Evolutionary conservation across 1,140 invertebrate genomes (phyloP).

Genomic region (Nymphalis io): DNA sequence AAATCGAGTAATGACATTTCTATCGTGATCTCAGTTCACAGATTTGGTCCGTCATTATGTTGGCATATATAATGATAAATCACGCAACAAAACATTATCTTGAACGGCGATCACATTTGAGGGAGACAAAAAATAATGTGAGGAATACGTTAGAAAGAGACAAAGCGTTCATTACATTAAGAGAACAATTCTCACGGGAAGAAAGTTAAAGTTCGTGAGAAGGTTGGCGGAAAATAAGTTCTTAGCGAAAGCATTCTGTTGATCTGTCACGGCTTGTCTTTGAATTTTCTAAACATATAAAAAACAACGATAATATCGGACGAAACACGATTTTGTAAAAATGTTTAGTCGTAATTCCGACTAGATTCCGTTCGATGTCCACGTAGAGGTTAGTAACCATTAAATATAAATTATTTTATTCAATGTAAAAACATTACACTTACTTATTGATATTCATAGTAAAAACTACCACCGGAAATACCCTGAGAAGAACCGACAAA

Average conservation of each 20-base stretch:
- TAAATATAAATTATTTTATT: too few species aligned
- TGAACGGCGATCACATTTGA: slow-evolving; percentile 21
- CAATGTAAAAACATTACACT: too few species aligned
- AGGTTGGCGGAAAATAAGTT: slow-evolving; percentile 46
- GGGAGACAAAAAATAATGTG: neutral
- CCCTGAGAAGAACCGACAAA: too few species aligned
- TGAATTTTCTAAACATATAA: neutral
- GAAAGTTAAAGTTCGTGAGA: slow-evolving; percentile 67
- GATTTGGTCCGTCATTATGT: slow-evolving; percentile 14
- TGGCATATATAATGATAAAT: slow-evolving; percentile 17
- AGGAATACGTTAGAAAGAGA: slow-evolving; percentile 7
- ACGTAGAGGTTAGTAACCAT: too few species aligned
- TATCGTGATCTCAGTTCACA: neutral
- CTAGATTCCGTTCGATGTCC: too few species aligned
- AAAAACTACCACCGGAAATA: too few species aligned
- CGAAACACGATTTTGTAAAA: neutral
- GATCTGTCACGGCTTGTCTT: neutral
- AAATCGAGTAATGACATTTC: neutral
- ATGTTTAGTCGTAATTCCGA: too few species aligned
- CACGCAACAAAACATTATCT: slow-evolving; percentile 20
- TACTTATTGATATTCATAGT: too few species aligned
- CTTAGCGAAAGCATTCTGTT: slow-evolving; percentile 29
- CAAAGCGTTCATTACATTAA: slow-evolving; percentile 6
- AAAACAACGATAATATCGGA: neutral
- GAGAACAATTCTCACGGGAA: slow-evolving; percentile 34